phyloP scores from a whole-genome alignment of 1,140 invertebrate species.

The Prorops nasuta region DNA sequence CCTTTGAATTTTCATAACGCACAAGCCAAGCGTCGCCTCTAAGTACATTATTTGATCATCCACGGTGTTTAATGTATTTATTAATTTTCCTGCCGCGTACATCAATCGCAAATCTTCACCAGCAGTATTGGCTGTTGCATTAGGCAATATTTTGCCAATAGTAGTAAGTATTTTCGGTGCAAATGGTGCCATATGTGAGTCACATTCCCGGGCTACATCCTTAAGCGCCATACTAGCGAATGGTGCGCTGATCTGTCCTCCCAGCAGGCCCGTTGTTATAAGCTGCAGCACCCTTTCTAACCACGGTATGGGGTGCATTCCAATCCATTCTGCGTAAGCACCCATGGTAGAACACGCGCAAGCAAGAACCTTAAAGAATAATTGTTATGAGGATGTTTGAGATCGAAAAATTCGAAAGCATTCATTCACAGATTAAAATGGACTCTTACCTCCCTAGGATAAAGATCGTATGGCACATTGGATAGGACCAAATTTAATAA shows the following conservation, averaged over 20 bases:
- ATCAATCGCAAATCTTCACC: slow-evolving; percentile 70
- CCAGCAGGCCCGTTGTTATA: slow-evolving; percentile 67
- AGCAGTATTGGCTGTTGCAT: slow-evolving; percentile 28
- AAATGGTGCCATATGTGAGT: slow-evolving; percentile 68
- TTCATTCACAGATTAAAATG: neutral
- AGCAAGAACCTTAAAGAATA: slow-evolving; percentile 33
- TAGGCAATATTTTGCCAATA: slow-evolving; percentile 37
- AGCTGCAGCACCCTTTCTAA: slow-evolving; percentile 68
- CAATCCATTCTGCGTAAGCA: slow-evolving; percentile 81
- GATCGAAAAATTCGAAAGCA: neutral
- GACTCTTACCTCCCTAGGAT: slow-evolving; percentile 41
- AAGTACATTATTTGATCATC: slow-evolving; percentile 68
- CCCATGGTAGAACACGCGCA: slow-evolving; percentile 56
- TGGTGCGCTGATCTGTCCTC: slow-evolving; percentile 65
- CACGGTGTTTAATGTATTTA: slow-evolving; percentile 63
- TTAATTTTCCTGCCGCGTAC: slow-evolving; percentile 73
- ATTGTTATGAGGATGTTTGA: too few species aligned
- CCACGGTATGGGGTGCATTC: slow-evolving; percentile 66
- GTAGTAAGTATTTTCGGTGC: slow-evolving; percentile 56
- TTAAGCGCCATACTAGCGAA: slow-evolving; percentile 84
- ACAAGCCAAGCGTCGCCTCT: slow-evolving; percentile 67
- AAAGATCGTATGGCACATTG: slow-evolving; percentile 64
- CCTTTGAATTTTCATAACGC: slow-evolving; percentile 64
- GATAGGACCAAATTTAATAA: slow-evolving; percentile 67
- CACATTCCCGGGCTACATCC: slow-evolving; percentile 79